These are phyloP conservation scores for Enteromius unitaeniatus DNA, from an alignment of 2,797 vertebrate species.

Conservation along the genomic window DNA sequence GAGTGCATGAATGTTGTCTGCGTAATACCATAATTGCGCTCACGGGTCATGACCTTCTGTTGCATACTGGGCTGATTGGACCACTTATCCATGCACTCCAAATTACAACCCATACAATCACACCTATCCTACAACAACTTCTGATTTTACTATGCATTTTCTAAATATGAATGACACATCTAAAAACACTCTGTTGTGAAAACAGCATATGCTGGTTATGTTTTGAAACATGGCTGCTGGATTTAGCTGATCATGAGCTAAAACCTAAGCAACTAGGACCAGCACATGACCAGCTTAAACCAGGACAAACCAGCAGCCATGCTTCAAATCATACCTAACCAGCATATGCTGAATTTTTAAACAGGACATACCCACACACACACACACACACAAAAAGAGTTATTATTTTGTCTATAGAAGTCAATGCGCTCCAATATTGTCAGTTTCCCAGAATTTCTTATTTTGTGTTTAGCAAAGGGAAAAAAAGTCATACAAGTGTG, in stretches of 20 bases:
- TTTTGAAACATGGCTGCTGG: no score
- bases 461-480: neutral
- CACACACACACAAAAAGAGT: neutral
- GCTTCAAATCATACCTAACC: no score
- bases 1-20: neutral
- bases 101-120: neutral
- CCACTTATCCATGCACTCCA: neutral
- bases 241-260: no score
- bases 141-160: neutral
- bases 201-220: no score
- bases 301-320: no score
- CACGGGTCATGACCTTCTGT: slow-evolving; percentile 6
- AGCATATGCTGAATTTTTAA: no score
- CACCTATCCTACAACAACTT: neutral
- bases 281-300: no score
- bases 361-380: neutral
- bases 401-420: neutral
- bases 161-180: neutral
- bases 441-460: no score
- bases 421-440: neutral
- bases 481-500: neutral
- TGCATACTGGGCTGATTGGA: neutral
- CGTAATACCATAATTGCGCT: neutral
- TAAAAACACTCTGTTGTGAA: neutral
- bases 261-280: no score